Conservation (phyloP, 2,113 vertebrate genomes). For the Egretta garzetta region DNA sequence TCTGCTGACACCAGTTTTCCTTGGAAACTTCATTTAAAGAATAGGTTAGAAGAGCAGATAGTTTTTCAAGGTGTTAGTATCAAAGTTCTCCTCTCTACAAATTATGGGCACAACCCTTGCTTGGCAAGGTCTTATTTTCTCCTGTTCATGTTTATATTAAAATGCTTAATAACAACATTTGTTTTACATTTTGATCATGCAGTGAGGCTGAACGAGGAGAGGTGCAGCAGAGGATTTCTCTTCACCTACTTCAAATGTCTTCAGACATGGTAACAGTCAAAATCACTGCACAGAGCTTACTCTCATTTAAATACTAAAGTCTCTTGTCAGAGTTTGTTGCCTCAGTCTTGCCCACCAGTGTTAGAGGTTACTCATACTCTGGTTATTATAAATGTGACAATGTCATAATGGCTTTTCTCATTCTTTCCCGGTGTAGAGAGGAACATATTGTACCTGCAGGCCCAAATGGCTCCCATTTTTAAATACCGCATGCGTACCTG, state of each 20-base stretch:
- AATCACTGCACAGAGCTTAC: neutral
- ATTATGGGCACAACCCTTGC: neutral
- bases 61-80: neutral
- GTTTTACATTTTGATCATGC: neutral
- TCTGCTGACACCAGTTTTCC: neutral
- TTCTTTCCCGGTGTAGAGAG: neutral
- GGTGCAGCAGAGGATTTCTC: neutral
- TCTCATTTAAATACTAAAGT: neutral
- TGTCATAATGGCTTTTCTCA: neutral
- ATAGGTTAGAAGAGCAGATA: neutral
- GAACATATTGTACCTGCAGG: neutral
- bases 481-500: neutral
- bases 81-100: neutral
- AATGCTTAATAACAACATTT: neutral
- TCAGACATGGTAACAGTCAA: neutral
- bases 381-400: neutral
- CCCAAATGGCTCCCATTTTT: neutral
- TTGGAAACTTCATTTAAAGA: neutral
- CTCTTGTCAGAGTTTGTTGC: neutral
- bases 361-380: neutral
- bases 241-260: neutral
- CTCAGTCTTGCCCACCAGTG: neutral
- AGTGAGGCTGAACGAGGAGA: neutral
- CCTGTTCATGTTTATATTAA: neutral
- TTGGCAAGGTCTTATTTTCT: neutral